Conservation (phyloP, 2,797 vertebrate genomes). For the Peromyscus attwateri region DNA sequence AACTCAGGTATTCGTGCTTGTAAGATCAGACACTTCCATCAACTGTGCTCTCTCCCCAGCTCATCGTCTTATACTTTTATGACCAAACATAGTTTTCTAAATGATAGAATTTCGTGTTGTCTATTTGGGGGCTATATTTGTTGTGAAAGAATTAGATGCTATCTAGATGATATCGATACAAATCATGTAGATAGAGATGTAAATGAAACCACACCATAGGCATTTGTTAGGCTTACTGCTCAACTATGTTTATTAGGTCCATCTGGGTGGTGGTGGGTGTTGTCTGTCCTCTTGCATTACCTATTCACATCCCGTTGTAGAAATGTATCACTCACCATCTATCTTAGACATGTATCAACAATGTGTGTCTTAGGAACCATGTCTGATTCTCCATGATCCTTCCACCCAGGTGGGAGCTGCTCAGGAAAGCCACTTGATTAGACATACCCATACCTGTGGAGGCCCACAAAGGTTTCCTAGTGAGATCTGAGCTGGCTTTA, state of each 20-base stretch:
- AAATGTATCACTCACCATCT: neutral
- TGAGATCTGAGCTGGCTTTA: too few species aligned
- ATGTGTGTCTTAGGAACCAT: neutral
- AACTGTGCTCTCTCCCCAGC: neutral
- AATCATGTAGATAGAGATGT: neutral
- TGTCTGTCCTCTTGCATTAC: neutral
- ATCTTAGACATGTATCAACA: neutral
- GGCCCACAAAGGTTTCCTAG: too few species aligned
- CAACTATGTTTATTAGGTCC: neutral
- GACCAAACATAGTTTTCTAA: neutral
- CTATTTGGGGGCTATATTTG: conserved; percentile 26
- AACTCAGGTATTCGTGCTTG: neutral
- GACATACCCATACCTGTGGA: neutral
- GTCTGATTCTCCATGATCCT: neutral
- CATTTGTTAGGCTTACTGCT: neutral
- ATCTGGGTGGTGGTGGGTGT: neutral
- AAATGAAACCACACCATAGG: neutral
- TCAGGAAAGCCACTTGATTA: neutral
- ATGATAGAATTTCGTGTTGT: neutral
- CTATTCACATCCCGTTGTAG: neutral
- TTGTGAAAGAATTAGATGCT: neutral
- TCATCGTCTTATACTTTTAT: neutral
- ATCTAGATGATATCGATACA: neutral
- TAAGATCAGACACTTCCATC: neutral
- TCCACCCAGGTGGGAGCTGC: neutral